These are phyloP conservation scores for Tyria jacobaeae DNA, from an alignment of 2,888 invertebrate species.

Conservation along the genomic window DNA sequence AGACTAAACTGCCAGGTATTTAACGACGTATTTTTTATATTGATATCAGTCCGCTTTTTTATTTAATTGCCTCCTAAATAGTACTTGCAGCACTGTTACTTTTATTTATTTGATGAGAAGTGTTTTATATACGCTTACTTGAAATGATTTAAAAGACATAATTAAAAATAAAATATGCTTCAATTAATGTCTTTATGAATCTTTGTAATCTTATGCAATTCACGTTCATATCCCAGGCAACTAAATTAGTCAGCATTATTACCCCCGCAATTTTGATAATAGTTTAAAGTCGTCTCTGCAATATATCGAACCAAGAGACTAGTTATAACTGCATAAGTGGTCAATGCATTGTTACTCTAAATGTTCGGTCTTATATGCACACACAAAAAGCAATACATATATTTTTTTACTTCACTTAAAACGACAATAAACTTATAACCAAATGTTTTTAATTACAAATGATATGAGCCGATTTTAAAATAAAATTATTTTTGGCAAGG, in stretches of 20 bases:
- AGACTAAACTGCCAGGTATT: too few species aligned
- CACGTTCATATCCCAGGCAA: neutral
- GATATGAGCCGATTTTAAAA: neutral
- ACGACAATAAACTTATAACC: neutral
- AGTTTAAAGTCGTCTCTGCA: neutral
- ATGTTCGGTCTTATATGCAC: neutral
- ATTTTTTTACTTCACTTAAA: neutral
- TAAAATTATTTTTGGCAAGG: neutral
- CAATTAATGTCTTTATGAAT: neutral
- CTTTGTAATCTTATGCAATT: neutral
- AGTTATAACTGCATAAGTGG: neutral
- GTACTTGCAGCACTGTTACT: too few species aligned
- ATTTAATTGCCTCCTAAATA: too few species aligned
- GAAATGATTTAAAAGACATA: too few species aligned
- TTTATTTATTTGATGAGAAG: too few species aligned
- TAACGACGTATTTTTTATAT: too few species aligned
- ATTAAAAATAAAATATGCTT: too few species aligned
- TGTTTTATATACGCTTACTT: too few species aligned
- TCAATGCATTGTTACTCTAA: neutral
- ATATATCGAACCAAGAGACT: neutral
- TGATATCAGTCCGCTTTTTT: too few species aligned
- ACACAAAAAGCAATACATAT: neutral
- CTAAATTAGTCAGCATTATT: neutral
- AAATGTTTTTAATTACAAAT: neutral
- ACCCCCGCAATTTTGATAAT: neutral